phyloP scores from a whole-genome alignment of 2,113 vertebrate species.

The Vombatus ursinus region DNA sequence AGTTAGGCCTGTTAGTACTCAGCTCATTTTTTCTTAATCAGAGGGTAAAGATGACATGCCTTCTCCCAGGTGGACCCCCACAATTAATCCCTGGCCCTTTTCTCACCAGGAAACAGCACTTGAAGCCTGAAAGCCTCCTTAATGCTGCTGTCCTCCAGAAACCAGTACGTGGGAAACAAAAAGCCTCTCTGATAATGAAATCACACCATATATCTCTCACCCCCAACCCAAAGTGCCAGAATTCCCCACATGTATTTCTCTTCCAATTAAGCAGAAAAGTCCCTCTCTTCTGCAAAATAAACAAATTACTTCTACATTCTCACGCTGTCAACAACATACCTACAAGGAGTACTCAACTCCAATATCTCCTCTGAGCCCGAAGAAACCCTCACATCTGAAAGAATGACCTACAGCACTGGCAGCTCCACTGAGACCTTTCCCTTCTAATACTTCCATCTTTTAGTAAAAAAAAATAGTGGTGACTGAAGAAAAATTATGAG shows the following conservation, averaged over 20 bases:
- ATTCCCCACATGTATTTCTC: neutral
- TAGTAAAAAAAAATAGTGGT: neutral
- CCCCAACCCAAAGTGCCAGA: neutral
- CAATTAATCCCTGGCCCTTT: neutral
- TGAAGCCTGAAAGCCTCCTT: neutral
- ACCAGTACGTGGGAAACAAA: no score
- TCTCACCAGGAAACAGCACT: neutral
- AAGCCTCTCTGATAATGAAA: neutral
- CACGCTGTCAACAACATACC: no score
- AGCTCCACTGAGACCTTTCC: neutral
- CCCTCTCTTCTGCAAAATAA: neutral
- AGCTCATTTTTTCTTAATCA: neutral
- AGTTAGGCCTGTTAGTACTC: neutral
- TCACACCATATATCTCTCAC: neutral
- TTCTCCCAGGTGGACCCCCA: neutral
- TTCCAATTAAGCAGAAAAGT: neutral
- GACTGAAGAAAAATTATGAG: neutral
- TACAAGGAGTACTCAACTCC: neutral
- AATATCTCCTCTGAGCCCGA: neutral
- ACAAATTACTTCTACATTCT: neutral
- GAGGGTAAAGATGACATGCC: neutral
- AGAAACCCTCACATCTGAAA: neutral
- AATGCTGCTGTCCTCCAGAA: neutral
- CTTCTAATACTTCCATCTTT: neutral
- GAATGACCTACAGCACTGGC: neutral